Evolutionary conservation across 2,113 vertebrate genomes (phyloP), one percentile per base, ranked within the genome.

Genomic region (Chaetura pelagica): DNA sequence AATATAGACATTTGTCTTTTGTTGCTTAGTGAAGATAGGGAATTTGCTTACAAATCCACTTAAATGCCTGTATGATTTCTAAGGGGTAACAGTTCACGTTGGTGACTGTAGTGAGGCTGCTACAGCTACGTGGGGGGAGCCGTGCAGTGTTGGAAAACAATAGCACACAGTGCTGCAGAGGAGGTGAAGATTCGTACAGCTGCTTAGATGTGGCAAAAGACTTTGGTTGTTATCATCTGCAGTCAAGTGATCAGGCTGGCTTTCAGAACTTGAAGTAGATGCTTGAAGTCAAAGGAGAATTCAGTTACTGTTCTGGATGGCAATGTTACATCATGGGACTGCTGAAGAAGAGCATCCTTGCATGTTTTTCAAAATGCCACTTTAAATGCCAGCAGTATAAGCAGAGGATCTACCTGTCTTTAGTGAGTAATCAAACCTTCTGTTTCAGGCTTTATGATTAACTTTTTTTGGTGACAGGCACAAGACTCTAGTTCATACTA

Each of bases 181-280:
- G 54, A 69, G 69, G 51, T 85, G 67, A 51, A 63, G 91, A 40
- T 59, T 15, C 16, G 16, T 74, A 61, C 32, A 58, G 61, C 74
- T 61, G 74, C 67, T 94, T 22, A 81, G 34, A 58, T 34, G 79
- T 79, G 38, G 66, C 57, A 59, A 57, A 90, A 68, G 54, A 52
- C 78, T 87, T 55, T 1, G 1, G 9, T 30, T 82, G 79, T 73
- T 55, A 34, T 85, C 32, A 26, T 32, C 66, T 68, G 49, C 71
- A 61, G n/a, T 61, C 79, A 68, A 67, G 66, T 35, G 66, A 82
- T 87, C 17, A 14, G 12, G 52, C 22, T 71, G 48, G 38, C 82
- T 44, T 74, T 77, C 63, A 85, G 64, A 90, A 88, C 52, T 67
- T 71, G 62, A 85, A 79, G 78, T 32, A 88, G 87, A 32, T 82